Evolutionary conservation across 2,797 vertebrate genomes (phyloP), one percentile per base, ranked within the genome.

Genomic region (Pseudochaenichthys georgianus): DNA sequence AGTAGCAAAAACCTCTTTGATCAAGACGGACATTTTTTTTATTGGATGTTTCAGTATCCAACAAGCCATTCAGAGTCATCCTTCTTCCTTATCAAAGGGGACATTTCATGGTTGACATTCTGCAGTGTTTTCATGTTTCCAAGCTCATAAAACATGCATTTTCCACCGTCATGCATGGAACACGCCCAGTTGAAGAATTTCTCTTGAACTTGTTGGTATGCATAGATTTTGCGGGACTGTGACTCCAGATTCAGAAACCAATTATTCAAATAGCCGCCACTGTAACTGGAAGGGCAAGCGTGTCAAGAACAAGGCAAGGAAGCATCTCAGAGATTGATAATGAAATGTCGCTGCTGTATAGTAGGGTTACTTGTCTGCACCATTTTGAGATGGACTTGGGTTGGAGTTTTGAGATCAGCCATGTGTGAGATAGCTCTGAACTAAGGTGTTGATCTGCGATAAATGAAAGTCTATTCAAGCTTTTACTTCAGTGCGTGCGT

Each of bases 221-320:
- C 92, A 93, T 93, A 75, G 84, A 77, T 92, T 88, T 91, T 51
- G 62, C 68, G 74, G 76, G 81, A 83, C 85, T 82, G 84, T 88
- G 89, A 92, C 90, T 93, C 76, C 63, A 78, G 83, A 91, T 89
- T 89, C 74, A 70, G 81, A 91, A 93, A 92, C 70, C 92, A 93
- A 93, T 94, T 93, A 92, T 93, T 94, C 84, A 91, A 92, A 90
- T 87, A 86, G 86, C 85, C 73, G 79, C 82, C 64, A 69, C 89
- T 86, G 78, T 87, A 88, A 86, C 77, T 54, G 63, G 79, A 81
- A 84, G 82, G 80, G 80, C 76, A 82, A 83, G 88, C 72, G 13
- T 88, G 90, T 89, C 76, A 77, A 86, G 81, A 92, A 90, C 79
- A 89, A 91, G 76, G 64, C 64, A 59, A 73, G 71, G 79, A 67